A percentile compares a stretch with the other conserved stretches of the same genome.
These are phyloP conservation scores for Tiphia femorata DNA, from an alignment of 2,888 invertebrate species.

Conservation along the genomic window DNA sequence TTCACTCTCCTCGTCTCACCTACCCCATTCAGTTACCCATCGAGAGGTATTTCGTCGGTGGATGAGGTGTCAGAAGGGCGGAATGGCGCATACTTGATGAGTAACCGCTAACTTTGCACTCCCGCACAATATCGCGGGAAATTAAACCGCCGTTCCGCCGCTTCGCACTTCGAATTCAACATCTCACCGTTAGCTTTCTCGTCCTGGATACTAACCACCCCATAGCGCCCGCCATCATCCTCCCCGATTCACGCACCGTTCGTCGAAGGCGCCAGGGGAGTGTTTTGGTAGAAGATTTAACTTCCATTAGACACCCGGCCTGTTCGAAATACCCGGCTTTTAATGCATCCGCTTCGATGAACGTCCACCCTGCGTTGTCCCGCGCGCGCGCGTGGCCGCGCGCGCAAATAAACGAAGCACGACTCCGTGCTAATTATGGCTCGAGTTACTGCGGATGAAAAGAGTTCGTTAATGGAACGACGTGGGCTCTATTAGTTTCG, in stretches of 20 bases:
- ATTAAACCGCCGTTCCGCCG: too few species aligned
- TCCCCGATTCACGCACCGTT: slow-evolving; percentile 19
- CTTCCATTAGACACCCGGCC: slow-evolving; percentile 31
- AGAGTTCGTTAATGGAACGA: too few species aligned
- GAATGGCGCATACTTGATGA: slow-evolving; percentile 38
- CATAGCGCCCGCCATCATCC: too few species aligned
- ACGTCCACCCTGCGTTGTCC: too few species aligned
- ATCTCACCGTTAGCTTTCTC: too few species aligned
- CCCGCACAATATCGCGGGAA: slow-evolving; percentile 33
- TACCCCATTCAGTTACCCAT: slow-evolving; percentile 4
- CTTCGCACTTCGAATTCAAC: too few species aligned
- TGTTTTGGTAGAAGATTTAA: slow-evolving; percentile 37
- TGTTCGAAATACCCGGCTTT: slow-evolving; percentile 4
- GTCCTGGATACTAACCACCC: too few species aligned
- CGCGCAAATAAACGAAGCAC: slow-evolving; percentile 4
- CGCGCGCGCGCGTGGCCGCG: neutral
- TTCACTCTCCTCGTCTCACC: slow-evolving; percentile 2
- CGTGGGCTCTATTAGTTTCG: too few species aligned
- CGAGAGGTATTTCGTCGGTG: slow-evolving; percentile 8
- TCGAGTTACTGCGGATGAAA: neutral
- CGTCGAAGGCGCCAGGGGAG: slow-evolving; percentile 1
- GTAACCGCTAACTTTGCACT: slow-evolving; percentile 41
- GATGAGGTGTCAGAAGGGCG: slow-evolving; percentile 28
- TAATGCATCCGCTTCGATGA: slow-evolving; percentile 9
- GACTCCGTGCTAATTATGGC: slow-evolving; percentile 7